A percentile compares a stretch with the other conserved stretches of the same genome.
These are phyloP conservation scores for Chitala chitala DNA, from an alignment of 2,113 vertebrate genomes.

Conservation along the genomic window DNA sequence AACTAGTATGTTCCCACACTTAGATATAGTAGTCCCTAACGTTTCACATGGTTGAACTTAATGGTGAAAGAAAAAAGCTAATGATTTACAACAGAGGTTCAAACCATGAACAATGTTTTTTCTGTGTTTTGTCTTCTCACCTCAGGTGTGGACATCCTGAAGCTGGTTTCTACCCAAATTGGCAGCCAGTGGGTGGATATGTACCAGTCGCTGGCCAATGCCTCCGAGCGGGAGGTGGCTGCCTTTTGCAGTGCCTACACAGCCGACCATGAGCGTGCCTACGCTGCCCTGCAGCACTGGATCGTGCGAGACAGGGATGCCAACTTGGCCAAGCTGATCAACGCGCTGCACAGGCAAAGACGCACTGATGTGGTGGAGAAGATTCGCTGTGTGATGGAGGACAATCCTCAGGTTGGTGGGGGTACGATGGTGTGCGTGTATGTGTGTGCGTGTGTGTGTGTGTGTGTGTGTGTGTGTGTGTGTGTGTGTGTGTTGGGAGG, in stretches of 20 bases:
- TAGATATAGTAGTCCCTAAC: no score
- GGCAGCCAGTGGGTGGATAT: conserved; percentile 93
- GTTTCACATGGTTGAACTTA: background rate
- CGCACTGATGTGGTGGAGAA: conserved; percentile 94
- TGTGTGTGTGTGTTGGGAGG: background rate
- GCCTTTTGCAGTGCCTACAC: conserved; percentile 85
- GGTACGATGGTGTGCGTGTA: background rate
- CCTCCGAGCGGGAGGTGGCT: conserved; percentile 82
- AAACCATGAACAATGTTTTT: background rate
- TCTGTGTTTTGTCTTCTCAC: conserved; percentile 25
- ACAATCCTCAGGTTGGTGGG: conserved; percentile 74
- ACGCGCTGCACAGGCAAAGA: conserved; percentile 80
- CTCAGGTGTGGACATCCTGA: conserved; percentile 89
- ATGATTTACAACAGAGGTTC: background rate
- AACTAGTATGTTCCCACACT: no score
- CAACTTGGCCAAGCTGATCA: conserved; percentile 93
- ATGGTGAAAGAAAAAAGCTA: background rate
- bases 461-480: no score
- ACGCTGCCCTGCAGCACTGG: conserved; percentile 92
- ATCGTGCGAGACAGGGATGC: conserved; percentile 85
- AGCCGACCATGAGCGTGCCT: conserved; percentile 81
- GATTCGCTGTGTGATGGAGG: conserved; percentile 91
- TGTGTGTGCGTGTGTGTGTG: no score
- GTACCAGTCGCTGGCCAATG: conserved; percentile 85
- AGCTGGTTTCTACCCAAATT: conserved; percentile 85